phyloP scores from a whole-genome alignment of 2,888 invertebrate species.

The Pandemis corylana region DNA sequence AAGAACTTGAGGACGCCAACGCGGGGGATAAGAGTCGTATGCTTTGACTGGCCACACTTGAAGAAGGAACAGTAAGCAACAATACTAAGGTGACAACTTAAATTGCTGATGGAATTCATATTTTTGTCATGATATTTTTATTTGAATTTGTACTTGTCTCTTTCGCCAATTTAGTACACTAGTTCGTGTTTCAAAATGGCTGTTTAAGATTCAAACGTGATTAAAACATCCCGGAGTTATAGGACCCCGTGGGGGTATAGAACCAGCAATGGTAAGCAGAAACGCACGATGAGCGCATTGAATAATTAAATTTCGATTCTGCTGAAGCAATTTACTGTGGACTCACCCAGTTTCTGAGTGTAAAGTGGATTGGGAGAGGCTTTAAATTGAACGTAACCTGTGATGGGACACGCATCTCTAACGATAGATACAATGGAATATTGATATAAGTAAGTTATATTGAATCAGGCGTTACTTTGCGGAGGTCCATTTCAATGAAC shows the following conservation, averaged over 20 bases:
- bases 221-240: no score
- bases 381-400: conserved; percentile 19
- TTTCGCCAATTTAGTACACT: no score
- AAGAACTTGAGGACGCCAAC: conserved; percentile 4
- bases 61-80: conserved; percentile 3
- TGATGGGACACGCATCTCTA: conserved; percentile 3
- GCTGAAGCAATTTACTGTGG: neutral
- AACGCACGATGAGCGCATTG: neutral
- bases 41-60: neutral
- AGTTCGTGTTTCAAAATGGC: no score
- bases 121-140: no score
- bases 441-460: no score
- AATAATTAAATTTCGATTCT: conserved; percentile 7
- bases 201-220: no score
- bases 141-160: no score
- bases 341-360: neutral
- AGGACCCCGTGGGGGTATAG: no score
- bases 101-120: neutral
- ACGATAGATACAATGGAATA: no score
- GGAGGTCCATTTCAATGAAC: no score
- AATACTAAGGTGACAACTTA: neutral
- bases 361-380: conserved; percentile 20
- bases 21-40: neutral
- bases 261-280: no score
- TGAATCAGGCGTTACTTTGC: no score